A percentile compares a stretch with the other conserved stretches of the same genome.
Conservation (phyloP, 2,797 vertebrate species). For the Sebastes melanostomus region DNA sequence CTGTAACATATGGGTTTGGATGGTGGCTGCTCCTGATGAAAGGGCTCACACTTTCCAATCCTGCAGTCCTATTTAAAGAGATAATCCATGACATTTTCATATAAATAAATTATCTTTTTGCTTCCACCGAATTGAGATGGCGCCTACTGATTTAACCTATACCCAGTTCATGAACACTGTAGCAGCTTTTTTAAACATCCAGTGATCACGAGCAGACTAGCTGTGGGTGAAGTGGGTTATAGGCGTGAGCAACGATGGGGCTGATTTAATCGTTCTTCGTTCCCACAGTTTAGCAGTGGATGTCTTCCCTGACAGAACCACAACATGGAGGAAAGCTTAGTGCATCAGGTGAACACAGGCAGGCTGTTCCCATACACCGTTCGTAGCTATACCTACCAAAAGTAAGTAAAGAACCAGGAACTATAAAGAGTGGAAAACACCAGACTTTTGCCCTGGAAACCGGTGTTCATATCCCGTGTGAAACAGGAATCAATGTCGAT, state of each 20-base stretch:
- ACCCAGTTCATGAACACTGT: not conserved
- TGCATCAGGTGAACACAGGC: not conserved
- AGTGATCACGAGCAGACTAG: not conserved
- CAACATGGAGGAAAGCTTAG: not conserved
- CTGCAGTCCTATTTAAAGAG: slow-evolving; percentile 17
- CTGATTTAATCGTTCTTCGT: not conserved
- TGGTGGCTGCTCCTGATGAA: slow-evolving; percentile 9
- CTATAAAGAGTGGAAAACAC: too few species aligned
- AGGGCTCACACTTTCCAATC: not conserved
- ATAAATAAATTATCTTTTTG: slow-evolving; percentile 3
- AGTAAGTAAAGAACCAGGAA: too few species aligned
- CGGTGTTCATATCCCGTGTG: too few species aligned
- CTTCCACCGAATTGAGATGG: not conserved
- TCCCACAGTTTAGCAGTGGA: not conserved
- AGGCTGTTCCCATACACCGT: too few species aligned
- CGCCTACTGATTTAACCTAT: not conserved
- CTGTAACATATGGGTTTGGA: slow-evolving; percentile 1
- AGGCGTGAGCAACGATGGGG: not conserved
- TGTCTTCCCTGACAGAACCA: not conserved
- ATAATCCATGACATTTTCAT: slow-evolving; percentile 18
- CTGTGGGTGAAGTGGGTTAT: not conserved
- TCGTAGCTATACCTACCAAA: too few species aligned
- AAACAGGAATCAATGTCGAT: too few species aligned
- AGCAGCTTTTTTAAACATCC: not conserved
- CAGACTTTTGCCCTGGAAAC: too few species aligned